These are phyloP conservation scores for Lymantria monacha DNA, from an alignment of 2,888 invertebrate species.

Conservation along the genomic window DNA sequence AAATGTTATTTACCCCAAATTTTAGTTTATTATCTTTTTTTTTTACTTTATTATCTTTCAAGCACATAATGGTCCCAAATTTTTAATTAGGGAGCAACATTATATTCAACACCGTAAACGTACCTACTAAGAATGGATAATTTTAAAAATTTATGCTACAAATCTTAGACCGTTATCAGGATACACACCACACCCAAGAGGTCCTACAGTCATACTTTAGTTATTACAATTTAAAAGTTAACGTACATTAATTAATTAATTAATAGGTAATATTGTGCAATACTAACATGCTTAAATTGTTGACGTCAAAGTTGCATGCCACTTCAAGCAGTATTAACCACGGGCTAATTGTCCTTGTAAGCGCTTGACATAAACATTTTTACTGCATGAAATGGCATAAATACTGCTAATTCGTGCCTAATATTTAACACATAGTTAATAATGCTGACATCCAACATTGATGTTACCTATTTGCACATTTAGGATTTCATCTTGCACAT, in stretches of 20 bases:
- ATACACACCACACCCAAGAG: constrained; percentile 37
- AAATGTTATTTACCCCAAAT: neutral
- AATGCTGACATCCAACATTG: constrained; percentile 49
- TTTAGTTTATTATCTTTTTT: neutral
- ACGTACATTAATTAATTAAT: constrained; percentile 29
- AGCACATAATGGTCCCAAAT: constrained; percentile 32
- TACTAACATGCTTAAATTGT: constrained; percentile 38
- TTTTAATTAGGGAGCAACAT: constrained; percentile 23
- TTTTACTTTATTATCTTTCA: constrained; percentile 7
- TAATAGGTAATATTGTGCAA: constrained; percentile 45
- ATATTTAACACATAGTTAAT: constrained; percentile 42
- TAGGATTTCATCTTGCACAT: constrained; percentile 5
- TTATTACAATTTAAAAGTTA: constrained; percentile 38
- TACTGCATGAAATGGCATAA: constrained; percentile 40
- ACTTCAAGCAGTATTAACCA: constrained; percentile 34
- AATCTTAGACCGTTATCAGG: constrained; percentile 34
- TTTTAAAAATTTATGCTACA: constrained; percentile 30
- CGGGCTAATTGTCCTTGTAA: neutral
- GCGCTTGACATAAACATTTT: neutral
- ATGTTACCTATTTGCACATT: constrained; percentile 34
- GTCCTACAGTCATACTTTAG: constrained; percentile 35
- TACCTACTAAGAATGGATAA: constrained; percentile 17
- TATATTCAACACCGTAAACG: constrained; percentile 17
- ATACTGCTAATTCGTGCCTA: constrained; percentile 45
- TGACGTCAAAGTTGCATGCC: constrained; percentile 33